Conservation (phyloP, 2,888 invertebrate genomes). For the Strigamia crassipes region DNA sequence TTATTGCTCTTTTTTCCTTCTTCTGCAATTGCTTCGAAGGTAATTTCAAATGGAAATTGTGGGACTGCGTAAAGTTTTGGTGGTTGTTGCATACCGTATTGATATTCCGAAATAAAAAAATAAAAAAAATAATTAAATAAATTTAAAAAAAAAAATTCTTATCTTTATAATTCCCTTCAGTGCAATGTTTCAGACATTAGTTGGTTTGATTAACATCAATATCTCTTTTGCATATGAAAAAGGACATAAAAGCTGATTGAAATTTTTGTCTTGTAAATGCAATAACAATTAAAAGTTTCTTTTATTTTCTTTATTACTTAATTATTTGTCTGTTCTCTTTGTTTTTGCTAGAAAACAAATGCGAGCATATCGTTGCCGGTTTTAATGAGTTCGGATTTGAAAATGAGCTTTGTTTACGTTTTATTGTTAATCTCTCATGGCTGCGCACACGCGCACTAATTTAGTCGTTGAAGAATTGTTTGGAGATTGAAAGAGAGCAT, state of each 20-base stretch:
- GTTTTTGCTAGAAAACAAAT: neutral
- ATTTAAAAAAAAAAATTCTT: neutral
- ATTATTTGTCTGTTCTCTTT: neutral
- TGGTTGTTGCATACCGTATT: neutral
- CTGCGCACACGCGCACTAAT: neutral
- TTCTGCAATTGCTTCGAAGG: neutral
- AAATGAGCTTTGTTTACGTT: slow-evolving; percentile 5
- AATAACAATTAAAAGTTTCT: neutral
- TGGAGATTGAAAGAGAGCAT: neutral
- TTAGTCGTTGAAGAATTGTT: neutral
- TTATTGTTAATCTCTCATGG: slow-evolving; percentile 6
- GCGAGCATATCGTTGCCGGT: neutral
- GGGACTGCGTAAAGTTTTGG: neutral
- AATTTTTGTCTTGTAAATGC: neutral
- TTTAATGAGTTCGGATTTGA: neutral
- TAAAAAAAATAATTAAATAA: neutral
- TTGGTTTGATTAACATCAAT: slow-evolving; percentile 20
- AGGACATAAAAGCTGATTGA: slow-evolving; percentile 4
- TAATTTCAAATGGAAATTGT: neutral
- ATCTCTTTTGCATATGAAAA: neutral
- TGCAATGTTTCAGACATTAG: neutral
- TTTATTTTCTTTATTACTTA: neutral
- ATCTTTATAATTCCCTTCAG: neutral
- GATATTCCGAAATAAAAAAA: neutral
- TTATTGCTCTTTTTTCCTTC: neutral